Conservation (phyloP, 1,140 invertebrate genomes). For the Ericerus pela region DNA sequence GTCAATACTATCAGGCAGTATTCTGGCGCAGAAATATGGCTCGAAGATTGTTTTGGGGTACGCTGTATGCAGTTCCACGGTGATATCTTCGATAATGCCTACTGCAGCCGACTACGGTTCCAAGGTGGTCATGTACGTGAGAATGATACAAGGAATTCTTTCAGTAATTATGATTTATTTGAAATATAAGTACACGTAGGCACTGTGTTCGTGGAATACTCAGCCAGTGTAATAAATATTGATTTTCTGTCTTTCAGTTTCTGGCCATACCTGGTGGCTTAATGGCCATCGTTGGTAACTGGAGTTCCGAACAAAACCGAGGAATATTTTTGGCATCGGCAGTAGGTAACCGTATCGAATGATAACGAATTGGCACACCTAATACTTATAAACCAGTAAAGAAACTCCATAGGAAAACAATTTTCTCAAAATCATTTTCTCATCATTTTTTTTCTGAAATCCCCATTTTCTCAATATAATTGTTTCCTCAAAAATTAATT, state of each 20-base stretch:
- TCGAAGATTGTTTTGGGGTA: conserved; percentile 52
- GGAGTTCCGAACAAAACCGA: conserved; percentile 64
- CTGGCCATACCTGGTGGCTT: not conserved
- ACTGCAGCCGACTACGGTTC: conserved; percentile 41
- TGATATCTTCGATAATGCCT: conserved; percentile 57
- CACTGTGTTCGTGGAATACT: too few species aligned
- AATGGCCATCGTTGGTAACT: conserved; percentile 31
- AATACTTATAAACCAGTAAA: too few species aligned
- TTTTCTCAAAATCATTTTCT: too few species aligned
- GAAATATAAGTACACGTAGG: too few species aligned
- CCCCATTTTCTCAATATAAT: too few species aligned
- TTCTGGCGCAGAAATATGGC: conserved; percentile 51
- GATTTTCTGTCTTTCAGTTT: not conserved
- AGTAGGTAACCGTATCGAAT: too few species aligned
- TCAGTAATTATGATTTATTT: conserved; percentile 45
- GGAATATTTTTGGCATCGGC: conserved; percentile 56
- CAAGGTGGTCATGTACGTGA: conserved; percentile 41
- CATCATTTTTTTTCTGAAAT: too few species aligned
- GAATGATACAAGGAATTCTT: conserved; percentile 54
- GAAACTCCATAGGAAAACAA: too few species aligned
- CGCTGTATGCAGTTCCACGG: conserved; percentile 43
- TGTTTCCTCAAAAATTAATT: too few species aligned
- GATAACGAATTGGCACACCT: too few species aligned
- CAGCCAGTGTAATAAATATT: too few species aligned
- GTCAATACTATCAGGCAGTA: conserved; percentile 55